A percentile compares a stretch with the other conserved stretches of the same genome.
Conservation (phyloP, 2,113 vertebrate species). For the Prochilodus magdalenae region DNA sequence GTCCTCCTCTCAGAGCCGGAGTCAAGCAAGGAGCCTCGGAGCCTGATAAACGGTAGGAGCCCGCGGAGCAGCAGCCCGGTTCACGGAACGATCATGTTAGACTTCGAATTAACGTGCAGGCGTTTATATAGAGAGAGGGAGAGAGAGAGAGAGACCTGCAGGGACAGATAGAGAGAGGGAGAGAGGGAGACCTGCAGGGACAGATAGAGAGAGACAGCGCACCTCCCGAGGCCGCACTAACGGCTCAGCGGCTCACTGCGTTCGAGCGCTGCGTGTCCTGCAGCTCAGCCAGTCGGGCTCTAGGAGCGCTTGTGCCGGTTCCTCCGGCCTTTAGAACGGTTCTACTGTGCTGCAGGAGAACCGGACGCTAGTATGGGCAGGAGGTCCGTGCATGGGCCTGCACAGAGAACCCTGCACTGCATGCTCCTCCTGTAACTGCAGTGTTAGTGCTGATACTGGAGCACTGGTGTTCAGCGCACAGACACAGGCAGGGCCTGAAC, state of each 20-base stretch:
- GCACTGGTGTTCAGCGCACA: no score
- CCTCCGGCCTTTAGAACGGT: neutral
- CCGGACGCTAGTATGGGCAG: neutral
- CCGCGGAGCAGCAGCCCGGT: neutral
- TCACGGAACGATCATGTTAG: neutral
- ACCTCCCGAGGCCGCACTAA: neutral
- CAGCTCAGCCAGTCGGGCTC: no score
- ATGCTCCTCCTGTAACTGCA: neutral
- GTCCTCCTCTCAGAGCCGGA: conserved; percentile 55
- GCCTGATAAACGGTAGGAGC: conserved; percentile 65
- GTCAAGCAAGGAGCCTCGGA: conserved; percentile 27
- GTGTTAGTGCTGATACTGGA: neutral
- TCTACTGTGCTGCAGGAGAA: neutral
- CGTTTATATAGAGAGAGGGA: neutral
- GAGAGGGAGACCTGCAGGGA: neutral
- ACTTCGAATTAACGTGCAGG: neutral
- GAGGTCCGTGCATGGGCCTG: neutral
- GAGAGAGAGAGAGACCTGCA: neutral
- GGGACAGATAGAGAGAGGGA: neutral
- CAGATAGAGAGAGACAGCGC: neutral
- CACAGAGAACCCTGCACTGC: neutral
- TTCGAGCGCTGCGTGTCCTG: no score
- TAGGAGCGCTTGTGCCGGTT: neutral
- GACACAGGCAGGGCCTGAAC: no score
- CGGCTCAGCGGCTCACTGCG: neutral